Percentiles rank a stretch among this genome's conserved stretches.
phyloP scores from a whole-genome alignment of 2,888 invertebrate genomes.

The Sussaba pulchella region DNA sequence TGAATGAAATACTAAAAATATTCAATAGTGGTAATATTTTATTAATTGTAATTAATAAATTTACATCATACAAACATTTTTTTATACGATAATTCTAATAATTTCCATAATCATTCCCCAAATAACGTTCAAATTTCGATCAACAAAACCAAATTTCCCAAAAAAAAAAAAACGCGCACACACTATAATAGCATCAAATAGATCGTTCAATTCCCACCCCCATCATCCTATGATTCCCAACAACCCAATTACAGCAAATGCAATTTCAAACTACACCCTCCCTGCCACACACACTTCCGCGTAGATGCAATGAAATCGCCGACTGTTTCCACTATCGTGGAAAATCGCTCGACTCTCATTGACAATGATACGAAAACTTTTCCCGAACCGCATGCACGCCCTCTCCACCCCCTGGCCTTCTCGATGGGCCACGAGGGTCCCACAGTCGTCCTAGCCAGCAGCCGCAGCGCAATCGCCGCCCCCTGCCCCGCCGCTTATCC shows the following conservation, averaged over 20 bases:
- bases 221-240: neutral
- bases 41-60: no score
- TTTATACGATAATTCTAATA: no score
- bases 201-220: neutral
- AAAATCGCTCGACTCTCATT: constrained; percentile 38
- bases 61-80: no score
- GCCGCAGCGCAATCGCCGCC: constrained; percentile 4
- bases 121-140: no score
- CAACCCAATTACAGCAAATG: constrained; percentile 31
- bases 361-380: constrained; percentile 47
- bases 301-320: neutral
- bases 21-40: no score
- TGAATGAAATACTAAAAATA: no score
- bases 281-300: neutral
- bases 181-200: neutral
- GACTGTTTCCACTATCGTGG: constrained; percentile 37
- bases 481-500: neutral
- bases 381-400: neutral
- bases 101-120: no score
- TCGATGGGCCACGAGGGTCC: constrained; percentile 36
- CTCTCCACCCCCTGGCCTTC: neutral
- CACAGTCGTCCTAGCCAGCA: constrained; percentile 29
- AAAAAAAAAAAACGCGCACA: neutral
- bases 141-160: no score
- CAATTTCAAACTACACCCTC: neutral